These are phyloP conservation scores for Epirrhoe tristata DNA, from an alignment of 2,888 invertebrate genomes.

Conservation along the genomic window DNA sequence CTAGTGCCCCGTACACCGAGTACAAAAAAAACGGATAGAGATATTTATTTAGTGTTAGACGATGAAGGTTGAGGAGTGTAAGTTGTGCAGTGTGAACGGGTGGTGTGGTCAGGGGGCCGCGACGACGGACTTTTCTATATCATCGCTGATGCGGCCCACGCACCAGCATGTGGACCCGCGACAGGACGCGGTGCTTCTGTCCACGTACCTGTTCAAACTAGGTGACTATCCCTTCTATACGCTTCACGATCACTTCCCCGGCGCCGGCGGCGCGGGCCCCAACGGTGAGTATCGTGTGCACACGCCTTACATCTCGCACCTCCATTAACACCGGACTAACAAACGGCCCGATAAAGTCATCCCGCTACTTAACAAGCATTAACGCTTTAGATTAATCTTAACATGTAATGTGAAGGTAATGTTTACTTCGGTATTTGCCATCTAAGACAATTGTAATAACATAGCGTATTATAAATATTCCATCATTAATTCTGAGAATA, in stretches of 20 bases:
- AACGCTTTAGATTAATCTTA: constrained; percentile 39
- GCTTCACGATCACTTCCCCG: constrained; percentile 76
- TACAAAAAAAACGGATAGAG: constrained; percentile 83
- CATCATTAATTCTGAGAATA: neutral
- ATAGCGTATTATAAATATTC: neutral
- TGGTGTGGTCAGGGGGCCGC: constrained; percentile 70
- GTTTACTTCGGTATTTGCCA: constrained; percentile 23
- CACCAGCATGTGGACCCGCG: constrained; percentile 72
- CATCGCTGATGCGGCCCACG: constrained; percentile 79
- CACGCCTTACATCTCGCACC: constrained; percentile 55
- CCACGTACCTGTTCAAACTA: constrained; percentile 84
- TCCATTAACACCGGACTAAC: constrained; percentile 54
- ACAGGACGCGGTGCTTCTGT: constrained; percentile 78
- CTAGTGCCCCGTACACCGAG: constrained; percentile 85
- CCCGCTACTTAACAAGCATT: constrained; percentile 44
- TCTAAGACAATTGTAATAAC: neutral
- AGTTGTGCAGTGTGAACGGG: constrained; percentile 79
- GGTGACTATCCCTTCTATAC: constrained; percentile 83
- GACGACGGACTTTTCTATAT: constrained; percentile 81
- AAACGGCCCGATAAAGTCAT: constrained; percentile 49
- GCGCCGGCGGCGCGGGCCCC: constrained; percentile 61
- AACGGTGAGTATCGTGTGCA: constrained; percentile 78
- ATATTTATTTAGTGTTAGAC: constrained; percentile 58
- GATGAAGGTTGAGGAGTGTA: constrained; percentile 82
- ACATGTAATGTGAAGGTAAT: constrained; percentile 42